Evolutionary conservation across 2,113 vertebrate genomes (phyloP).

Genomic region (Platysteira castanea): DNA sequence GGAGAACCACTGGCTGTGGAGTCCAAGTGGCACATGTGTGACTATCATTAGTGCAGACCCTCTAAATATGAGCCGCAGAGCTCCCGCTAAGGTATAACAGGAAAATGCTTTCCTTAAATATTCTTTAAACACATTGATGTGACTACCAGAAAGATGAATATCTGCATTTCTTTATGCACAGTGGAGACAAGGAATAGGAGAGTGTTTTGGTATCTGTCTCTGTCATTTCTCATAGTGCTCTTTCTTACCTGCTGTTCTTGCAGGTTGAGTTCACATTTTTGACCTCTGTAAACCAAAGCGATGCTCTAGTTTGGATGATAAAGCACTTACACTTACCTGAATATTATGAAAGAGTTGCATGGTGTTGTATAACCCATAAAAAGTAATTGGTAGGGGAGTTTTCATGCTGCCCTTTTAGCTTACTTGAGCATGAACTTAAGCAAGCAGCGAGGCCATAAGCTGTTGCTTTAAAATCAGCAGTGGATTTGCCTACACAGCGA

Average conservation of each 20-base stretch:
- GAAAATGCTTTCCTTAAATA: background rate
- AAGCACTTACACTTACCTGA: background rate
- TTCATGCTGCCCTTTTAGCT: slow-evolving; percentile 13
- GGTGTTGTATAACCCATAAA: background rate
- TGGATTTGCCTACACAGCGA: background rate
- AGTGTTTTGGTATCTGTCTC: background rate
- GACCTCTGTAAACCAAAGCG: background rate
- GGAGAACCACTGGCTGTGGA: slow-evolving; percentile 89
- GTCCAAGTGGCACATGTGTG: slow-evolving; percentile 80
- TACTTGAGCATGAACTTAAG: slow-evolving; percentile 15
- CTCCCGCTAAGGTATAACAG: slow-evolving; percentile 55
- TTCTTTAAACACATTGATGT: background rate
- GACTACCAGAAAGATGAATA: background rate
- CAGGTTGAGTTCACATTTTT: background rate
- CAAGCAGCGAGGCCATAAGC: background rate
- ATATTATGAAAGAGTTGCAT: background rate
- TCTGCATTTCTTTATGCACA: background rate
- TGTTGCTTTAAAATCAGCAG: slow-evolving; percentile 11
- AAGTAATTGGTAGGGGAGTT: background rate
- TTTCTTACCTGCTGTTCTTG: background rate
- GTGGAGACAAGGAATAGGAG: background rate
- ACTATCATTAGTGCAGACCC: slow-evolving; percentile 77
- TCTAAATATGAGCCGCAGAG: slow-evolving; percentile 85
- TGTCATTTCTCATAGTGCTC: background rate
- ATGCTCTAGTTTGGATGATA: background rate